phyloP scores from a whole-genome alignment of 2,797 vertebrate genomes.

The Gastrophryne carolinensis region DNA sequence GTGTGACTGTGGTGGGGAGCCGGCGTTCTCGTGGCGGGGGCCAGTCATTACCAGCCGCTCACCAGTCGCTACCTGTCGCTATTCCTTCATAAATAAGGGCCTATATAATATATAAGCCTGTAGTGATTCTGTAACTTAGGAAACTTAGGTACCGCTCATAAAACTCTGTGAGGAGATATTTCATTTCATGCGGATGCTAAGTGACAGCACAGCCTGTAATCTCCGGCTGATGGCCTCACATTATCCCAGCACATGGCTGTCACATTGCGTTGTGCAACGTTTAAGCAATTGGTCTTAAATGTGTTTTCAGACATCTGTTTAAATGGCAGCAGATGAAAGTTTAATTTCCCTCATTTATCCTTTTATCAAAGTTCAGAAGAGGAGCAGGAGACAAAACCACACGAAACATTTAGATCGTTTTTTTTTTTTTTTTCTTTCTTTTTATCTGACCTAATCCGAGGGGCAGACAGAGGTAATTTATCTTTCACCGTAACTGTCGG shows the following conservation, averaged over 20 bases:
- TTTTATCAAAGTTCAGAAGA: slow-evolving; percentile 35
- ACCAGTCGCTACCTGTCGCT: too few species aligned
- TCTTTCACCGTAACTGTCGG: slow-evolving; percentile 10
- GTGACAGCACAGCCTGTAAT: background rate
- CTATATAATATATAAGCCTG: too few species aligned
- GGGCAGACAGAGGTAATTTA: slow-evolving; percentile 14
- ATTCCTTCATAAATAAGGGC: too few species aligned
- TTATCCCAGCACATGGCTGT: background rate
- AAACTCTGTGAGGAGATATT: too few species aligned
- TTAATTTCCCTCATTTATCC: slow-evolving; percentile 46
- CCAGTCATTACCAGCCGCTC: too few species aligned
- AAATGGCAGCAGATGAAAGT: slow-evolving; percentile 35
- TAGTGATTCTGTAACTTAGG: too few species aligned
- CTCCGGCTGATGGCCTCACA: background rate
- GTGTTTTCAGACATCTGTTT: slow-evolving; percentile 30
- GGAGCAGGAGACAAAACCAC: background rate
- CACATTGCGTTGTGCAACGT: background rate
- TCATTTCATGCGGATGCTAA: too few species aligned
- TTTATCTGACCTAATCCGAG: slow-evolving; percentile 5
- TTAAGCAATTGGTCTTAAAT: slow-evolving; percentile 46
- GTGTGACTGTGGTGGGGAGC: too few species aligned
- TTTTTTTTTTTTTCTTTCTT: background rate
- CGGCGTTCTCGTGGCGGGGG: too few species aligned
- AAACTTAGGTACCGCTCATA: too few species aligned
- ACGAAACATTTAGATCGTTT: background rate